Conservation (phyloP, 2,797 vertebrate genomes). For the Myotis findleyi region DNA sequence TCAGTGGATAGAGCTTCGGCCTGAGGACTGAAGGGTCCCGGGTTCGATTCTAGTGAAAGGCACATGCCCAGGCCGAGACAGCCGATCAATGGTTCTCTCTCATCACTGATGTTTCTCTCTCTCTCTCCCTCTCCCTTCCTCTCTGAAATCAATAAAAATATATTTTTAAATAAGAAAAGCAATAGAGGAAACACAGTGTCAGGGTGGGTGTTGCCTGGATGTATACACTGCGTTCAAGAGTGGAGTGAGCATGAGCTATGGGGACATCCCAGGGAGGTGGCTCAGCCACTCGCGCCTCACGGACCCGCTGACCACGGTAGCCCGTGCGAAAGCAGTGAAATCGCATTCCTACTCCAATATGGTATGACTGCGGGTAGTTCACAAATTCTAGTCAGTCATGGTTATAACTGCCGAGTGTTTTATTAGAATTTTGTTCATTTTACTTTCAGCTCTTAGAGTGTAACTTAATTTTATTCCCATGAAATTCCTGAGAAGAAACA, state of each 20-base stretch:
- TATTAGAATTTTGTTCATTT: not conserved
- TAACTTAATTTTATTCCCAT: not conserved
- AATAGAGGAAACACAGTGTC: not conserved
- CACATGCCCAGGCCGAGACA: too few species aligned
- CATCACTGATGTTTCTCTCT: too few species aligned
- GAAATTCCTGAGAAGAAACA: constrained; percentile 2
- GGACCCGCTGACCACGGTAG: not conserved
- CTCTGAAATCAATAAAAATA: too few species aligned
- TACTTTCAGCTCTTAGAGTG: not conserved
- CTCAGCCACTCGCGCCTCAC: rapidly evolving
- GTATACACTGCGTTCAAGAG: not conserved
- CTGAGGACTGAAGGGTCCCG: too few species aligned
- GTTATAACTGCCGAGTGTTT: not conserved
- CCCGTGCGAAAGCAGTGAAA: not conserved
- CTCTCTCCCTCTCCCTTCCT: too few species aligned
- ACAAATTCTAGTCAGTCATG: not conserved
- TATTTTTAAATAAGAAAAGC: not conserved
- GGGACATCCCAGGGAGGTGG: not conserved
- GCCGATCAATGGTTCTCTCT: too few species aligned
- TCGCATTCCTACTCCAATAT: not conserved
- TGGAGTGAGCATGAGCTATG: not conserved
- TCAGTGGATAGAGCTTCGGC: too few species aligned
- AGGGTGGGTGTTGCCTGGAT: not conserved
- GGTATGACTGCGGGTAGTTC: not conserved
- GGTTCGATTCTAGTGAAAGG: too few species aligned